Evolutionary conservation across 2,888 invertebrate species (phyloP).

Genomic region (Melinaea menophilus): DNA sequence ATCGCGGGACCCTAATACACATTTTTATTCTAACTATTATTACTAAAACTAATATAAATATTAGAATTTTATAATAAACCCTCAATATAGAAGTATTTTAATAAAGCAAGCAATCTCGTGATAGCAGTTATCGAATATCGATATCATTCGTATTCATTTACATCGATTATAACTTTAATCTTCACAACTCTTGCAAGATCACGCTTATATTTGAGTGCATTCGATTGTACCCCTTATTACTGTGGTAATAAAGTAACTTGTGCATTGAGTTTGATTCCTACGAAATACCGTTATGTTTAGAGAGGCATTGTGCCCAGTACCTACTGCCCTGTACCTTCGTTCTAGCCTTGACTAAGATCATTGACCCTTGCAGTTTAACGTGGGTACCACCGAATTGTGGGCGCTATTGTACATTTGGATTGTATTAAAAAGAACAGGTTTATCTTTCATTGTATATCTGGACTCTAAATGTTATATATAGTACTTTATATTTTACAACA

Average conservation of each 20-base stretch:
- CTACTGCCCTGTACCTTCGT: slow-evolving; percentile 39
- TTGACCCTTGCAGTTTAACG: slow-evolving; percentile 38
- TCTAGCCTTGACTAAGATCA: slow-evolving; percentile 44
- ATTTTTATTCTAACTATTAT: too few relatives aligned
- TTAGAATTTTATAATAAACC: too few relatives aligned
- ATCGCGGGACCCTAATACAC: too few relatives aligned
- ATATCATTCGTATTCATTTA: neutral
- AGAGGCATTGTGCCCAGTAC: slow-evolving; percentile 26
- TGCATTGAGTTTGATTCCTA: slow-evolving; percentile 11
- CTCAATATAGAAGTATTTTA: too few relatives aligned
- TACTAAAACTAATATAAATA: too few relatives aligned
- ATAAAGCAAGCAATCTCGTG: neutral
- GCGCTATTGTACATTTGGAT: slow-evolving; percentile 23
- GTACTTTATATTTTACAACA: too few relatives aligned
- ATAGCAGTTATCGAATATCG: slow-evolving; percentile 1
- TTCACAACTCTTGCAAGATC: slow-evolving; percentile 4
- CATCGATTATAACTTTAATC: slow-evolving; percentile 1
- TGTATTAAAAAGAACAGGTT: neutral
- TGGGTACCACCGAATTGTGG: slow-evolving; percentile 25
- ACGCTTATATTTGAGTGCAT: neutral
- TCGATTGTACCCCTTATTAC: slow-evolving; percentile 13
- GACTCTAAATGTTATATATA: neutral
- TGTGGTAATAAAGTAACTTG: slow-evolving; percentile 17
- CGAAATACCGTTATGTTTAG: slow-evolving; percentile 35
- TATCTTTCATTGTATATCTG: neutral